These are phyloP conservation scores for Brachyrhaphis roseni DNA, from an alignment of 2,797 vertebrate genomes.

Conservation along the genomic window DNA sequence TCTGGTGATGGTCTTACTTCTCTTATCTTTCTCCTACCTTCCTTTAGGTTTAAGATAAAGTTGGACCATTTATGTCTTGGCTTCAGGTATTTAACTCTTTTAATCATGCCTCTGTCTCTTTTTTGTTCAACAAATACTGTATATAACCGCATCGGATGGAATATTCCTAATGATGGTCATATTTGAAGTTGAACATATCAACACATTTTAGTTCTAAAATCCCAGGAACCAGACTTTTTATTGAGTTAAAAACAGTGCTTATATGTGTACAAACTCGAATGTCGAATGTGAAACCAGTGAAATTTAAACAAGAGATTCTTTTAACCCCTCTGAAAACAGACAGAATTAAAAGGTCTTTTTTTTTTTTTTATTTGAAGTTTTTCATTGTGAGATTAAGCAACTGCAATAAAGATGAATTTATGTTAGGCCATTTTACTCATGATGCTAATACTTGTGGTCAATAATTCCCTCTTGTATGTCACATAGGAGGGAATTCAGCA, in stretches of 20 bases:
- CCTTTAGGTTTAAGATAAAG: neutral
- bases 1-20: neutral
- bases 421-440: neutral
- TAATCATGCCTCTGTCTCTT: neutral
- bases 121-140: neutral
- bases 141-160: neutral
- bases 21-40: neutral
- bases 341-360: neutral
- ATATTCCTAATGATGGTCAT: neutral
- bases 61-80: neutral
- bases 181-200: neutral
- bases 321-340: neutral
- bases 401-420: neutral
- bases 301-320: neutral
- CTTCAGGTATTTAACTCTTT: neutral
- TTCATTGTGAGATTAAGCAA: neutral
- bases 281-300: neutral
- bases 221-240: neutral
- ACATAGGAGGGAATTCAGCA: conserved; percentile 8
- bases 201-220: neutral
- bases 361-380: too few species aligned
- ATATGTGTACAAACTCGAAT: neutral
- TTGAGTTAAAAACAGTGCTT: neutral
- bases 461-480: neutral
- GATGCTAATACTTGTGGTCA: neutral